These are phyloP conservation scores for Scaptodrosophila lebanonensis DNA, from an alignment of 1,140 invertebrate genomes.

Conservation along the genomic window DNA sequence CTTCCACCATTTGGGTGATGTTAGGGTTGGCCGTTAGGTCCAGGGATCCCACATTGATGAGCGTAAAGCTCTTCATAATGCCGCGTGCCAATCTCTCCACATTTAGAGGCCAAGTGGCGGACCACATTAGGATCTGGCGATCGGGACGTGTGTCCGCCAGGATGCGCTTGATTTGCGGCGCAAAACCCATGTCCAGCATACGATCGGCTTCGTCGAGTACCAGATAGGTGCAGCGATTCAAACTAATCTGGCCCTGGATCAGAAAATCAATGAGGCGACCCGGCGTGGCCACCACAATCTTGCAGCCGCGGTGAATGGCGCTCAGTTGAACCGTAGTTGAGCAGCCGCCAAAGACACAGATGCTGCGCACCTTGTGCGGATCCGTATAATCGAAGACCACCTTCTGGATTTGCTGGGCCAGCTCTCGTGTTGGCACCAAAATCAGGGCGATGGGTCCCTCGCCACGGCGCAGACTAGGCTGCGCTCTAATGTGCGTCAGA, in stretches of 20 bases:
- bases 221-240: conserved; percentile 91
- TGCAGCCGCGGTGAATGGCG: conserved; percentile 88
- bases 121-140: conserved; percentile 97
- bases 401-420: conserved; percentile 94
- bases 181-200: conserved; percentile 99
- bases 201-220: conserved; percentile 97
- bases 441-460: conserved; percentile 93
- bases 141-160: conserved; percentile 94
- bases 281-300: conserved; percentile 94
- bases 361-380: conserved; percentile 86
- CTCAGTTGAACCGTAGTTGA: conserved; percentile 87
- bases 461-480: conserved; percentile 84
- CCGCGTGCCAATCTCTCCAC: conserved; percentile 78
- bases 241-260: conserved; percentile 88
- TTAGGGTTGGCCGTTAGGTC: background rate
- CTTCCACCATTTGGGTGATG: background rate
- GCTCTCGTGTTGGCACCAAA: conserved; percentile 92
- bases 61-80: conserved; percentile 2
- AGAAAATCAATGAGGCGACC: conserved; percentile 96
- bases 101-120: conserved; percentile 97
- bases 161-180: conserved; percentile 79
- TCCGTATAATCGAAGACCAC: conserved; percentile 92
- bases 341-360: conserved; percentile 94
- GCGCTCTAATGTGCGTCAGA: conserved; percentile 92
- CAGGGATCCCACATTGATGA: background rate